Evolutionary conservation across 1,140 invertebrate species (phyloP), one percentile per base, ranked within the genome.

Genomic region (Heliconius himera): DNA sequence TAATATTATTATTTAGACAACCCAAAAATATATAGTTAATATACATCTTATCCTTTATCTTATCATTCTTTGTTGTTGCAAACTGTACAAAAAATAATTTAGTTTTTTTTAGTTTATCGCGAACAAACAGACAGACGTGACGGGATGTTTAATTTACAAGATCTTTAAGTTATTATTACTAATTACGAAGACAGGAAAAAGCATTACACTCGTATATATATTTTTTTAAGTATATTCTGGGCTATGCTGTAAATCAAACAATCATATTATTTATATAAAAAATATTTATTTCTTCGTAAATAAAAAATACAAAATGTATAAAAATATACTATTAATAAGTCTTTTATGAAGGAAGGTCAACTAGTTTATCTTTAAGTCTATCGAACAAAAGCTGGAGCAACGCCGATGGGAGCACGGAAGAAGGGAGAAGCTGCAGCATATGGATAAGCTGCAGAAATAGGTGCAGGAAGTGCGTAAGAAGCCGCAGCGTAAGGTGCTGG

Each of bases 361-460:
- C 82, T 84, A 81, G 84, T 78, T 91, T 91, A 82, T 87, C 85
- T 92, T 86, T 82, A 92, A 89, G 87, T 90, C 92, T 94, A 94
- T 90, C 93, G 91, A 72, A 94, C 91, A 82, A 88, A 93, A 3
- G 93, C 90, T 86, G 92, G 91, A 70, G 88, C 87, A 29, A 87
- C 82, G 51, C 88, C 89, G 70, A 85, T 89, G 2, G 91, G 85
- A 3, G 90, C 77, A 46, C 92, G 86, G 16, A 92, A 72, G 73
- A 89, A 46, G 4, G 90, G 89, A 49, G 88, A 85, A 29, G 88
- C 77, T 46, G 85, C 81, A 9, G 82, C 85, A 71, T 93, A 93
- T 9, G 88, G 84, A 78, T 82, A 88, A 9, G 88, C 88, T 8
- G 88, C 86, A 54, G 90, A 87, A 36, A 84, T 86, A 20, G 87